Percentiles rank a stretch among this genome's conserved stretches.
Conservation (phyloP, 2,113 vertebrate species). For the Ovibos moschatus region DNA sequence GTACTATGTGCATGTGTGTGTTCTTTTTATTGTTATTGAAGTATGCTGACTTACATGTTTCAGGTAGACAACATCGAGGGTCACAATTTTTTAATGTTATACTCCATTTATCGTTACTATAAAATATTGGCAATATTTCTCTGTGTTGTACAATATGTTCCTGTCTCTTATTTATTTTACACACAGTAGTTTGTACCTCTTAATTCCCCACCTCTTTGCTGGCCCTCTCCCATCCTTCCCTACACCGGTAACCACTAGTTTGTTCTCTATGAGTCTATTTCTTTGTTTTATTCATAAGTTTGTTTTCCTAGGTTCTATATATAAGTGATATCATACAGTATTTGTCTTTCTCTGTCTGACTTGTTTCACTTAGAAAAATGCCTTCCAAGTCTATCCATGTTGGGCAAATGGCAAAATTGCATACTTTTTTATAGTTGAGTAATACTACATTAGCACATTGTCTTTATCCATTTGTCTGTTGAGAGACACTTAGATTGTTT, state of each 20-base stretch:
- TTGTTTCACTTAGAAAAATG: background rate
- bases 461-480: background rate
- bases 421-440: background rate
- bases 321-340: background rate
- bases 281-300: background rate
- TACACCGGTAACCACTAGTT: background rate
- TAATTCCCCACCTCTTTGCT: background rate
- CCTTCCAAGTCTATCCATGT: background rate
- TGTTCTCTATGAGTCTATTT: background rate
- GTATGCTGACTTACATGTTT: background rate
- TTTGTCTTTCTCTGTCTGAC: background rate
- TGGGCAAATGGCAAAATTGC: background rate
- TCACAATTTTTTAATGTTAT: background rate
- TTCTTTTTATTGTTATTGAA: background rate
- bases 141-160: background rate
- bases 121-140: background rate
- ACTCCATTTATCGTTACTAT: background rate
- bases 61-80: background rate
- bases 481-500: background rate
- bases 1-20: accelerated
- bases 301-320: background rate
- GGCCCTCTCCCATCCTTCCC: background rate
- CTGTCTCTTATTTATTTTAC: background rate
- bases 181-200: background rate
- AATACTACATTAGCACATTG: accelerated